phyloP scores from a whole-genome alignment of 1,140 invertebrate genomes.

The Helicoverpa zea region DNA sequence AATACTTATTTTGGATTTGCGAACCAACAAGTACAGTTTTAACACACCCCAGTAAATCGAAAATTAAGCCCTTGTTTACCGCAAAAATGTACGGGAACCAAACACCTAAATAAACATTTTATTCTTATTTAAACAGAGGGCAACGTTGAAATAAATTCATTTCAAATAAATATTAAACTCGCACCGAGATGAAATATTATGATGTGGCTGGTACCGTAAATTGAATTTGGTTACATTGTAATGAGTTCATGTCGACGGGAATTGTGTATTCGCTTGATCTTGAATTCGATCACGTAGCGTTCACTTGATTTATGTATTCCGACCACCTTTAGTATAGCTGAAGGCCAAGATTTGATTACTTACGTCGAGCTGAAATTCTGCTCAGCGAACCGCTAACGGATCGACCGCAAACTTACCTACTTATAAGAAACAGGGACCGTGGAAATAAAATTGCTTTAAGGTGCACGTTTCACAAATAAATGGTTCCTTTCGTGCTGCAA shows the following conservation, averaged over 20 bases:
- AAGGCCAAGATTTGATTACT: slow-evolving; percentile 81
- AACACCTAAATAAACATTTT: slow-evolving; percentile 58
- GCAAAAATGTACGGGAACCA: slow-evolving; percentile 49
- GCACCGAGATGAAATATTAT: slow-evolving; percentile 77
- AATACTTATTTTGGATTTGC: slow-evolving; percentile 39
- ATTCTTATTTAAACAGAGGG: slow-evolving; percentile 63
- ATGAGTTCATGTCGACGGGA: slow-evolving; percentile 81
- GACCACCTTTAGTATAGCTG: slow-evolving; percentile 79
- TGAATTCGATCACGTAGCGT: slow-evolving; percentile 83
- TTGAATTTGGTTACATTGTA: slow-evolving; percentile 84
- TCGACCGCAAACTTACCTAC: slow-evolving; percentile 55
- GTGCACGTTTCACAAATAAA: slow-evolving; percentile 53
- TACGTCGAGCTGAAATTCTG: slow-evolving; percentile 68
- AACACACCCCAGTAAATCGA: slow-evolving; percentile 44
- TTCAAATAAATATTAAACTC: slow-evolving; percentile 65
- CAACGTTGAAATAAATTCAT: slow-evolving; percentile 59
- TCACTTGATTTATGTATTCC: slow-evolving; percentile 84
- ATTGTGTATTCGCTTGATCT: slow-evolving; percentile 80
- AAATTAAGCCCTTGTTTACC: slow-evolving; percentile 52
- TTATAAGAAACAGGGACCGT: slow-evolving; percentile 51
- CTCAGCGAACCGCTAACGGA: slow-evolving; percentile 66
- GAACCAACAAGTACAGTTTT: slow-evolving; percentile 36
- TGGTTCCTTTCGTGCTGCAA: slow-evolving; percentile 52
- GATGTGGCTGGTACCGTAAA: slow-evolving; percentile 77
- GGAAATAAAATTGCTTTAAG: slow-evolving; percentile 50